Evolutionary conservation across 2,113 vertebrate species (phyloP), one percentile per base, ranked within the genome.

Genomic region (Anguilla japonica): DNA sequence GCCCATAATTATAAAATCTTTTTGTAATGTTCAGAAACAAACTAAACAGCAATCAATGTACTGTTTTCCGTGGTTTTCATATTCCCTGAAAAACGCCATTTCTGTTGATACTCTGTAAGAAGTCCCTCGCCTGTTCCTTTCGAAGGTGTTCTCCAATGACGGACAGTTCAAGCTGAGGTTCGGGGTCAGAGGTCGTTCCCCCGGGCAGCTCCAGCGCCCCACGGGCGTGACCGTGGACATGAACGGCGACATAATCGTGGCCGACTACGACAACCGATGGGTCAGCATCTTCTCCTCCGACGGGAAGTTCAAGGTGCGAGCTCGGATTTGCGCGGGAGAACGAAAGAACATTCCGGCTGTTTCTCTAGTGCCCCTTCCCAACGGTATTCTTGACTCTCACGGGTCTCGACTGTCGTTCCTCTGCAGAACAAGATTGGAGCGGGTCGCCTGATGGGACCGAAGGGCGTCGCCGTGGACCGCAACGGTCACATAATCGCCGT

Each of bases 231-330:
- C 97, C 0, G 97, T 99, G 80, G 98, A 99, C 93, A 95, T 95
- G 89, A 98, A 97, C 0, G 98, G 98, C 1, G 98, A 99, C 93
- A 98, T 99, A 84, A 97, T 99, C 3, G 97, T 99, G 13, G 97
- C 98, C 0, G 98, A 99, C 92, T 99, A 99, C 1, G 98, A 99
- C 96, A 99, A 99, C 93, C 96, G 98, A 91, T 99, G 98, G 98
- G 97, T 99, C 94, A 99, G 98, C 92, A 97, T 99, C 91, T 99
- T 99, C 92, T 97, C 97, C 0, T 94, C 98, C 0, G 98, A 99
- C 83, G 98, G 98, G 82, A 99, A 99, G 92, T 99, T 99, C 91
- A 99, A 99, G 98, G 98, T 99, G 88, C 94, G 88, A 22, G 50
- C 34, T 78, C 9, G 20, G 34, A 46, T 3, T 18, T 83, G 53